phyloP scores from a whole-genome alignment of 1,140 invertebrate genomes.

The Drosophila grimshawi region DNA sequence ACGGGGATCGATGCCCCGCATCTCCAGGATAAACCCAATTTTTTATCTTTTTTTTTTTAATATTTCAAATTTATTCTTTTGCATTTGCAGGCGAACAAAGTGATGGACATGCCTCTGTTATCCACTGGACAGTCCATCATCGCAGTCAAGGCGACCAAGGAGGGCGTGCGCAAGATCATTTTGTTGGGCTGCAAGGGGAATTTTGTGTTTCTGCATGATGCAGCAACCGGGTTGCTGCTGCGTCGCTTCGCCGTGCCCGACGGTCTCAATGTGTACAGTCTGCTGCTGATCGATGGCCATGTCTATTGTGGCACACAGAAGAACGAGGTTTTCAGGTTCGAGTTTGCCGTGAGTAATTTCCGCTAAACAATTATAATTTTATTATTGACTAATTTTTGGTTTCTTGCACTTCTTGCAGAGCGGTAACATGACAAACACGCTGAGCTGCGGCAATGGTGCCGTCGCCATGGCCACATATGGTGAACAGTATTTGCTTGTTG shows the following conservation, averaged over 20 bases:
- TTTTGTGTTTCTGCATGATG: constrained; percentile 88
- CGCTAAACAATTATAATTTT: not conserved
- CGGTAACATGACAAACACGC: constrained; percentile 86
- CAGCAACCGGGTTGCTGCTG: constrained; percentile 87
- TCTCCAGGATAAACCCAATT: constrained; percentile 78
- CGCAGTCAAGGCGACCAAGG: constrained; percentile 88
- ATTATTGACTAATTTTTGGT: not conserved
- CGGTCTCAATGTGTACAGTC: constrained; percentile 88
- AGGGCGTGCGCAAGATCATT: constrained; percentile 88
- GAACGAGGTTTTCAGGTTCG: constrained; percentile 88
- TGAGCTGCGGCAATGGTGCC: constrained; percentile 88
- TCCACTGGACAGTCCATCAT: constrained; percentile 85
- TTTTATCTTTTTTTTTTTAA: not conserved
- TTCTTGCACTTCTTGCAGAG: constrained; percentile 83
- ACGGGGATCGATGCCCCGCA: constrained; percentile 92
- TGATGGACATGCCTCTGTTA: constrained; percentile 51
- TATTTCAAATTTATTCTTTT: not conserved
- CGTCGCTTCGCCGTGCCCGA: constrained; percentile 87
- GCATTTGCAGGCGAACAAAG: constrained; percentile 62
- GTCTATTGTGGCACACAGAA: constrained; percentile 89
- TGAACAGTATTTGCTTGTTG: constrained; percentile 87
- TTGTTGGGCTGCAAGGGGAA: constrained; percentile 88
- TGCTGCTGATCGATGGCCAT: constrained; percentile 87
- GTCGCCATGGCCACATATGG: constrained; percentile 87
- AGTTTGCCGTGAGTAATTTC: constrained; percentile 86